Conservation (phyloP, 1,140 invertebrate species). For the Ceratosolen solmsi region DNA sequence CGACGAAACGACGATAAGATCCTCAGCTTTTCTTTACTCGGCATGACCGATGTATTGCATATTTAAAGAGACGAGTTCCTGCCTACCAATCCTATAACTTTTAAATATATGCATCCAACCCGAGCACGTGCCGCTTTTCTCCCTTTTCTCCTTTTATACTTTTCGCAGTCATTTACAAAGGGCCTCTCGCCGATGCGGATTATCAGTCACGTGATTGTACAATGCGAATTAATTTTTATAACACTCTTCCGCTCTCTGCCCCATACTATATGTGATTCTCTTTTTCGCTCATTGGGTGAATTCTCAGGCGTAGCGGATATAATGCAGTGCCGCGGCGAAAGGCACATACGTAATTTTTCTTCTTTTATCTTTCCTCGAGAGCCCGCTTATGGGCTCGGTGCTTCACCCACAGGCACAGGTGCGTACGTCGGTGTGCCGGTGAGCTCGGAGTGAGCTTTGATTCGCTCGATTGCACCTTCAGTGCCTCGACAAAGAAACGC, state of each 20-base stretch:
- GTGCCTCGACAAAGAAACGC: conserved; percentile 29
- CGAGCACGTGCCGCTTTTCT: background rate
- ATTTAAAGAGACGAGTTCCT: background rate
- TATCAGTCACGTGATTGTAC: background rate
- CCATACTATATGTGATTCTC: too few species aligned
- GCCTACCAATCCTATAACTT: background rate
- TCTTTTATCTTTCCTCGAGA: background rate
- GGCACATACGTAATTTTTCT: background rate
- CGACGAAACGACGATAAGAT: background rate
- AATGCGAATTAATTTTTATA: conserved; percentile 22
- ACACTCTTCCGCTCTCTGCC: background rate
- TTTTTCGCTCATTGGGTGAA: background rate
- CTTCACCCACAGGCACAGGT: background rate
- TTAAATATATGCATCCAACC: background rate
- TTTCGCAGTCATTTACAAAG: background rate
- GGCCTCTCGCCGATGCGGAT: background rate
- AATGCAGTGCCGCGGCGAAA: background rate
- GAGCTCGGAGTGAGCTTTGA: background rate
- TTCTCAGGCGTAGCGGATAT: conserved; percentile 8
- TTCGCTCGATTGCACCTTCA: conserved; percentile 34
- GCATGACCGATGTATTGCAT: background rate
- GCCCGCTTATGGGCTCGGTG: background rate
- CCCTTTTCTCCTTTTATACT: background rate
- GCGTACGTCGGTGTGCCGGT: background rate
- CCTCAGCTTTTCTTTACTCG: background rate